Evolutionary conservation across 2,888 invertebrate species (phyloP).

Genomic region (Entomobrya proxima): DNA sequence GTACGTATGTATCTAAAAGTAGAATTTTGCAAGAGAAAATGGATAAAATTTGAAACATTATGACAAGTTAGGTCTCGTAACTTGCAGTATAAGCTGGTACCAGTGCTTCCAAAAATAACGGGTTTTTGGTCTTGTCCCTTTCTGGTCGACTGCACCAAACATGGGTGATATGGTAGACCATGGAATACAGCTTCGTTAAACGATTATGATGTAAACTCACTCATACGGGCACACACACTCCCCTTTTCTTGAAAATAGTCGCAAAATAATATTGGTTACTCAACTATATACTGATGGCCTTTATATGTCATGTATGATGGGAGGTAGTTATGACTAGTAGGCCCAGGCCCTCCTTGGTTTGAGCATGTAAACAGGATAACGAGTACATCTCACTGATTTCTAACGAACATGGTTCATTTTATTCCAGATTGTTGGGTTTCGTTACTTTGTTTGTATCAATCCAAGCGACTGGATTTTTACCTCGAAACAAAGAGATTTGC

Average conservation of each 20-base stretch:
- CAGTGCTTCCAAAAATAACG: background rate
- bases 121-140: background rate
- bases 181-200: background rate
- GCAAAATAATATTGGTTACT: background rate
- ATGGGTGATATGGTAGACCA: background rate
- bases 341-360: background rate
- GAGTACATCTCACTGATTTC: background rate
- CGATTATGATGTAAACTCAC: slow-evolving; percentile 12
- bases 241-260: background rate
- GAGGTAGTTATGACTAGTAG: background rate
- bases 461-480: background rate
- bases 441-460: background rate
- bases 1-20: no score
- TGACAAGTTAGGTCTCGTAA: background rate
- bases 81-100: background rate
- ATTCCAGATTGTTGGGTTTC: background rate
- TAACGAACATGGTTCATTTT: background rate
- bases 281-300: background rate
- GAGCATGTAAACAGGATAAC: slow-evolving; percentile 1
- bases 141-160: background rate
- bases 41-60: background rate
- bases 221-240: background rate
- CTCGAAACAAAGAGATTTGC: no score
- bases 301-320: background rate
- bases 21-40: background rate